Conservation (phyloP, 2,888 invertebrate species). For the Hymenopus coronatus region DNA sequence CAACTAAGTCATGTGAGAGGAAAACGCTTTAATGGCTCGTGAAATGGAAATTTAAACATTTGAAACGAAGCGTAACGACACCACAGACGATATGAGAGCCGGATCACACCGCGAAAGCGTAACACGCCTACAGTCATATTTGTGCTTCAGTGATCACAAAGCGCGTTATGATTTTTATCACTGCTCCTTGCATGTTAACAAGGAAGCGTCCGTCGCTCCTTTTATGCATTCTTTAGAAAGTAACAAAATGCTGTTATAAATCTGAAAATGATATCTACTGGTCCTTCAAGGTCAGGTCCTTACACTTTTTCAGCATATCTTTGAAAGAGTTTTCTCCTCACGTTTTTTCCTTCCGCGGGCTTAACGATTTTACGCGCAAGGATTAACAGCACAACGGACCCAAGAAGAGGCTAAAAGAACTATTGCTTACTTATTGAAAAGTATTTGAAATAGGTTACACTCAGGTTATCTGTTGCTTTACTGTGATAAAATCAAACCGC, state of each 20-base stretch:
- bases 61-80: neutral
- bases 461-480: too few relatives aligned
- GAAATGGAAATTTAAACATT: neutral
- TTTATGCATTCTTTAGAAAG: neutral
- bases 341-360: neutral
- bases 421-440: too few relatives aligned
- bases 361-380: too few relatives aligned
- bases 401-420: too few relatives aligned
- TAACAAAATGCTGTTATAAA: neutral
- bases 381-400: too few relatives aligned
- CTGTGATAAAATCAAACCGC: too few relatives aligned
- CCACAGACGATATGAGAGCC: neutral
- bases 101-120: neutral
- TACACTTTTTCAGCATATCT: too few relatives aligned
- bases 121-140: neutral
- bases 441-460: too few relatives aligned
- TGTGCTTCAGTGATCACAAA: neutral
- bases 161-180: neutral
- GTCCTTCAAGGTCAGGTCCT: neutral
- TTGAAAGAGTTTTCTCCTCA: neutral
- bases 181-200: neutral
- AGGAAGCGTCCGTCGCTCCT: neutral
- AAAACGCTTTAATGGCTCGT: neutral
- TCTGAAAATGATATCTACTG: neutral
- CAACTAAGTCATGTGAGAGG: neutral